Evolutionary conservation across 1,140 invertebrate species (phyloP), one percentile per base, ranked within the genome.

Genomic region (Homalodisca vitripennis): DNA sequence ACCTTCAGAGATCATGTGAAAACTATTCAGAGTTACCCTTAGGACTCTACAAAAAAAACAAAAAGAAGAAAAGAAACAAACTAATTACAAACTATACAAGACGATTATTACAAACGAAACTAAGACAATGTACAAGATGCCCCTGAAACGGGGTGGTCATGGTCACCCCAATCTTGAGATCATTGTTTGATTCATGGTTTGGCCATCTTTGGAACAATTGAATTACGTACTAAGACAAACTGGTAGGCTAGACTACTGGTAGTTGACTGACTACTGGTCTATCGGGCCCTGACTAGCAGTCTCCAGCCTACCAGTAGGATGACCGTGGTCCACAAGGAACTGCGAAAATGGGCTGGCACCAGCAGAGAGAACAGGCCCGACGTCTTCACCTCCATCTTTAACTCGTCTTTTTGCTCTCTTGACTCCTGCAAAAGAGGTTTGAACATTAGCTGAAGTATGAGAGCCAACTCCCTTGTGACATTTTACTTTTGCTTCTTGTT

Each of bases 241-340:
- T 2, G 29, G 55, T 20, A 10, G 34, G 17, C 34, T 60, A 27
- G 55, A 22, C 55, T 6, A 53, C 12, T 13, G 3, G 20, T 32
- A 3, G 32, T 34, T 46, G 34, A 34, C 46, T 48, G 22, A 47
- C 26, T 24, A 51, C 55, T n/a, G 20, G 53, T 69, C 77, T 73
- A 78, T 73, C 76, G 74, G n/a, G 71, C 68, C 51, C 75, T 71
- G 26, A 72, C 41, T 0, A 78, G 69, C 48, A 77, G 48, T 66
- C 75, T 74, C 77, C 77, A 78, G 41, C 78, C 78, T 30, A 78
- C 77, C 27, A 78, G 70, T 64, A 78, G 78, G 57, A 80, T 77
- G 57, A 81, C 77, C 20, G 80, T 79, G 26, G 79, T 81, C 78
- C 78, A 80, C 22, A 81, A 68, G 1, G 79, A 76, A 29, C 77